Percentiles rank a stretch among this genome's conserved stretches.
These are phyloP conservation scores for Horisme vitalbata DNA, from an alignment of 2,888 invertebrate species.

Conservation along the genomic window DNA sequence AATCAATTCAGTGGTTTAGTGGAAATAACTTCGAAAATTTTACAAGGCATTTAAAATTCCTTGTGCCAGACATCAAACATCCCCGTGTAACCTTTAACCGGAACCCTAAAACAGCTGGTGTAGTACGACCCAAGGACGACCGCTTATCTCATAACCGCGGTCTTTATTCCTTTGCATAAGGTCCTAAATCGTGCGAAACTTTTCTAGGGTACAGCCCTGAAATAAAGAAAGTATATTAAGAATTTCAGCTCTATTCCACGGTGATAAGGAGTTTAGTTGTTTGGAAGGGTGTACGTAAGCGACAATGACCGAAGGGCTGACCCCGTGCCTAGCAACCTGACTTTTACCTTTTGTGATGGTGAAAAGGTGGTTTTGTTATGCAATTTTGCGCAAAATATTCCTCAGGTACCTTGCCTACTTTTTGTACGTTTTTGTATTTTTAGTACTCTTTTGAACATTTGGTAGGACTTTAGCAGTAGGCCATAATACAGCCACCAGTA, in stretches of 20 bases:
- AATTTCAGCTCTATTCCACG: background rate
- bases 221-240: background rate
- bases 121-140: background rate
- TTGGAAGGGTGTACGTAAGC: background rate
- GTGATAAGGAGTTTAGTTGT: background rate
- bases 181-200: background rate
- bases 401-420: background rate
- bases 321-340: background rate
- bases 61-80: too few relatives aligned
- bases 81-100: too few relatives aligned
- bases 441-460: too few relatives aligned
- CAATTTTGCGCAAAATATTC: background rate
- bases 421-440: too few relatives aligned
- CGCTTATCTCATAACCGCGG: background rate
- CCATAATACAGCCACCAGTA: too few relatives aligned
- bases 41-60: too few relatives aligned
- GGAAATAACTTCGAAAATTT: too few relatives aligned
- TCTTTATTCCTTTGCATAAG: background rate
- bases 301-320: conserved; percentile 5
- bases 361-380: background rate
- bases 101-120: too few relatives aligned
- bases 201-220: background rate
- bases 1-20: too few relatives aligned
- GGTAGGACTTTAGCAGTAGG: too few relatives aligned
- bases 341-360: conserved; percentile 1